Percentiles rank a stretch among this genome's conserved stretches.
phyloP scores from a whole-genome alignment of 2,113 vertebrate genomes.

The Sander lucioperca region DNA sequence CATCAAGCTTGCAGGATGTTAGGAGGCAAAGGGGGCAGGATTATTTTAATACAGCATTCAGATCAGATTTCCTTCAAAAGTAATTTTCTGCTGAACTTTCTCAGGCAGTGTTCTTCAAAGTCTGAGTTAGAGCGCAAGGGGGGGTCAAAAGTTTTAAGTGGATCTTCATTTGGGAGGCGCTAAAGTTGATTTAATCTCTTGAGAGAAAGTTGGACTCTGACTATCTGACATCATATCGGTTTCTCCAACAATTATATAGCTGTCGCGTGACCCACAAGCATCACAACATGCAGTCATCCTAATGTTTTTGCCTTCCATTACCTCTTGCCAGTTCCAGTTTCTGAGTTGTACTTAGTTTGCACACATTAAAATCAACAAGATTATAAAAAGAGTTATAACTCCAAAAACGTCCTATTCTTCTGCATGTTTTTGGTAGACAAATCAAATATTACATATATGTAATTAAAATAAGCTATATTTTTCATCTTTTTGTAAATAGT shows the following conservation, averaged over 20 bases:
- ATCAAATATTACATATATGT: neutral
- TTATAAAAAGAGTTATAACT: neutral
- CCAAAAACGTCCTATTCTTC: neutral
- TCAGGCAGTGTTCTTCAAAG: slow-evolving; percentile 48
- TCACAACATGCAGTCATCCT: neutral
- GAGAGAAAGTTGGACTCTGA: neutral
- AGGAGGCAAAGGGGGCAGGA: slow-evolving; percentile 58
- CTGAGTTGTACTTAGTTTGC: neutral
- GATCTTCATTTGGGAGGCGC: neutral
- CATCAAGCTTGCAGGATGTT: slow-evolving; percentile 55
- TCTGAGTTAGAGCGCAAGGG: neutral
- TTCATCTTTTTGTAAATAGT: neutral
- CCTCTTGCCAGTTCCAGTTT: neutral
- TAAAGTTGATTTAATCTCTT: neutral
- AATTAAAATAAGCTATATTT: neutral
- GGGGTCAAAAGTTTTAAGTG: slow-evolving; percentile 25
- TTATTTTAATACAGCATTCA: slow-evolving; percentile 78
- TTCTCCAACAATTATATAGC: neutral
- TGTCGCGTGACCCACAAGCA: neutral
- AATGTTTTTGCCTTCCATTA: neutral
- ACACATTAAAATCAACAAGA: neutral
- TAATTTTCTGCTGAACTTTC: slow-evolving; percentile 62
- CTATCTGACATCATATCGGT: neutral
- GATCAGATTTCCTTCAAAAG: slow-evolving; percentile 78
- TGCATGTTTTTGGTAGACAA: neutral